phyloP scores from a whole-genome alignment of 1,140 invertebrate species.

The Uloborus diversus region DNA sequence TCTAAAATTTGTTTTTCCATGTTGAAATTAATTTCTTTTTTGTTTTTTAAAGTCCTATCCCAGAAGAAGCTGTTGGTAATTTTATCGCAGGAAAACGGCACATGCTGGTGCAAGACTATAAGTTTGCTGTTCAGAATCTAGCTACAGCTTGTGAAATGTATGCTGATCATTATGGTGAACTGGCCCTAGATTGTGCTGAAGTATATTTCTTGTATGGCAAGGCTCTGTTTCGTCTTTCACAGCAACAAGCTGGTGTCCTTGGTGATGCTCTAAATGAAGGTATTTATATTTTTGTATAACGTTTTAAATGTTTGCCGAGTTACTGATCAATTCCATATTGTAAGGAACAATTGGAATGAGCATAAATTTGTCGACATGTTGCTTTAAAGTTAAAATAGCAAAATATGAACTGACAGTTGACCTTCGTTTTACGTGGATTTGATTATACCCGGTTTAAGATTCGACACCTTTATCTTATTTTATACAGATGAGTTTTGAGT shows the following conservation, averaged over 20 bases:
- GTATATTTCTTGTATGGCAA: conserved; percentile 83
- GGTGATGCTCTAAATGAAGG: conserved; percentile 76
- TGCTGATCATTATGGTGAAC: conserved; percentile 77
- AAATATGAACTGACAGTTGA: too few species aligned
- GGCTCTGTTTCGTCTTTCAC: conserved; percentile 80
- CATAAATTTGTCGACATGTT: too few species aligned
- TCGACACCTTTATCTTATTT: too few species aligned
- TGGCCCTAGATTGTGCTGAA: conserved; percentile 80
- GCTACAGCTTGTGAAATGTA: conserved; percentile 79
- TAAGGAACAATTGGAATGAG: too few species aligned
- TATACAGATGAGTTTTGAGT: too few species aligned
- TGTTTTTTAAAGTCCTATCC: not conserved
- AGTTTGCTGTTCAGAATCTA: conserved; percentile 77
- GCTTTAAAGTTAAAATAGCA: too few species aligned
- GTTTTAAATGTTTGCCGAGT: too few species aligned
- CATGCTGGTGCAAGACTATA: conserved; percentile 81
- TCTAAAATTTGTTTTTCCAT: too few species aligned
- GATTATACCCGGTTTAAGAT: too few species aligned
- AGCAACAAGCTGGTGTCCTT: conserved; percentile 81
- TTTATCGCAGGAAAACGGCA: conserved; percentile 79
- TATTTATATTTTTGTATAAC: conserved; percentile 63
- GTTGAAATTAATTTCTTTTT: not conserved
- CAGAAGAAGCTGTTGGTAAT: conserved; percentile 65
- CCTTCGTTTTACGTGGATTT: too few species aligned
- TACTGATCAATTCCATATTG: too few species aligned